Evolutionary conservation across 2,888 invertebrate species (phyloP).

Genomic region (Phymatocera aterrima): DNA sequence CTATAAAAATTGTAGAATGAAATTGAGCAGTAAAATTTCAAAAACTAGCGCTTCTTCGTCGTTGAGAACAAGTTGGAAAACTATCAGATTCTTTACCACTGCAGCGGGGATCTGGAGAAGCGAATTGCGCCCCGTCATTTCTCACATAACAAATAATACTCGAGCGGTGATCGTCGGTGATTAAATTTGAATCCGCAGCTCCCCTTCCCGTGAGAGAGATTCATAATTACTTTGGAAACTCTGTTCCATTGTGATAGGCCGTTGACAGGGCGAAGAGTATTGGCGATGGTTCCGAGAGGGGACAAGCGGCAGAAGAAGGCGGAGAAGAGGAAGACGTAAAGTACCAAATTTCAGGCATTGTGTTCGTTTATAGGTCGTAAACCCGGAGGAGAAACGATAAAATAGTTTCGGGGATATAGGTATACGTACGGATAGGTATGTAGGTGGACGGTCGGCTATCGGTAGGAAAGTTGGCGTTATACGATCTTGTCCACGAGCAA

Average conservation of each 20-base stretch:
- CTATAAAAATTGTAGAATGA: too few relatives aligned
- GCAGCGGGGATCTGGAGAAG: neutral
- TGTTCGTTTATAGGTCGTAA: constrained; percentile 38
- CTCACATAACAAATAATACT: neutral
- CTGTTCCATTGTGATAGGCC: neutral
- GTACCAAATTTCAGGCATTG: constrained; percentile 30
- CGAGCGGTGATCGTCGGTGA: neutral
- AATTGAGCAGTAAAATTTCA: too few relatives aligned
- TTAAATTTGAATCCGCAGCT: neutral
- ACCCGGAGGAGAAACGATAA: constrained; percentile 10
- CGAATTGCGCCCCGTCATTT: neutral
- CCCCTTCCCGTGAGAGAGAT: neutral
- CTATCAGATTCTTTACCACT: too few relatives aligned
- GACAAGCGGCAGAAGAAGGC: neutral
- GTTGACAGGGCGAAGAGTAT: neutral
- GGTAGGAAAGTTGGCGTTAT: constrained; percentile 30
- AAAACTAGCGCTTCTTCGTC: too few relatives aligned
- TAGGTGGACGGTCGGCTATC: neutral
- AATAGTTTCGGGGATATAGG: constrained; percentile 25
- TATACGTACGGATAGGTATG: neutral
- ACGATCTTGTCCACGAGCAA: constrained; percentile 42
- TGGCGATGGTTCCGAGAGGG: neutral
- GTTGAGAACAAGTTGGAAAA: too few relatives aligned
- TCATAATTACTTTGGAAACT: constrained; percentile 9
- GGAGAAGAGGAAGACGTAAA: neutral